phyloP scores from a whole-genome alignment of 2,113 vertebrate genomes.

The Mormoops blainvillei region DNA sequence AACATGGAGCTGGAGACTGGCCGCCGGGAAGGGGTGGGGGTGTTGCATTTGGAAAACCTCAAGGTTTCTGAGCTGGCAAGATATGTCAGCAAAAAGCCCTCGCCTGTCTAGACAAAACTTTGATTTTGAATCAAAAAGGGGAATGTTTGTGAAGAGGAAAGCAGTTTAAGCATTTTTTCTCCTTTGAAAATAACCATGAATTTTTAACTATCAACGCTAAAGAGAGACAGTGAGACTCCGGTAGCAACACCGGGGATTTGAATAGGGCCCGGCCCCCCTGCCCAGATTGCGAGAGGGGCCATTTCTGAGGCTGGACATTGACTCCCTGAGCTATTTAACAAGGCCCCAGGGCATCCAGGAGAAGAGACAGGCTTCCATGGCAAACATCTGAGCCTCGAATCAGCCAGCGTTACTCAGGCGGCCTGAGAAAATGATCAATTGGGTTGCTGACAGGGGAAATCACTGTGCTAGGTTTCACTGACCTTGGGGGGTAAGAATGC shows the following conservation, averaged over 20 bases:
- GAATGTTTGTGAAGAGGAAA: constrained; percentile 79
- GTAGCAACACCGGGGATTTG: constrained; percentile 71
- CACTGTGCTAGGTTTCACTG: background rate
- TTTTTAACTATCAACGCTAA: constrained; percentile 85
- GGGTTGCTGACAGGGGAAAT: constrained; percentile 2
- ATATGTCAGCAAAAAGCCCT: constrained; percentile 78
- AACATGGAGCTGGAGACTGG: background rate
- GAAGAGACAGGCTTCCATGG: background rate
- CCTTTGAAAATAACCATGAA: constrained; percentile 84
- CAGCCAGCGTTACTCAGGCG: background rate
- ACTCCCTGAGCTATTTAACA: constrained; percentile 50
- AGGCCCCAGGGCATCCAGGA: constrained; percentile 45
- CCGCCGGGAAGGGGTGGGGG: constrained; percentile 38
- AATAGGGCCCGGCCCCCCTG: background rate
- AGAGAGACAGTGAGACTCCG: constrained; percentile 80
- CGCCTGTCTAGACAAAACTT: constrained; percentile 84
- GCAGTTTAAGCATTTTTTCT: constrained; percentile 76
- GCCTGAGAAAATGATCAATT: constrained; percentile 41
- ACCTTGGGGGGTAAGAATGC: background rate
- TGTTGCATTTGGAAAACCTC: constrained; percentile 66
- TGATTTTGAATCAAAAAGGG: constrained; percentile 83
- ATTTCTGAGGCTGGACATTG: constrained; percentile 72
- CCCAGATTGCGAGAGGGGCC: constrained; percentile 55
- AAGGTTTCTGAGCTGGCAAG: constrained; percentile 74
- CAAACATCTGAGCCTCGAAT: background rate